phyloP scores from a whole-genome alignment of 2,888 invertebrate genomes.

The Eupsilia transversa region DNA sequence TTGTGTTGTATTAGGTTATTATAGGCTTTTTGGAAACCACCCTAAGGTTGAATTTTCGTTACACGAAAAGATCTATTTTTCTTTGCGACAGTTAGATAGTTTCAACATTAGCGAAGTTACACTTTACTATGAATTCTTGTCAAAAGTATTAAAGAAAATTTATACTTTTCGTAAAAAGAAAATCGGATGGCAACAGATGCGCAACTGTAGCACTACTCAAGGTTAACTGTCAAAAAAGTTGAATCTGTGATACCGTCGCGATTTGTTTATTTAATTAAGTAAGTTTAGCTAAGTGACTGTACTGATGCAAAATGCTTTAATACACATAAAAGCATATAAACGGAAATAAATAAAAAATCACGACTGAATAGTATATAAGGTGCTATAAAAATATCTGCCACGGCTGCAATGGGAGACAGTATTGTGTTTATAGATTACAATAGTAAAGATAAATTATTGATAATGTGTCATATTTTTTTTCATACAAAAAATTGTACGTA shows the following conservation, averaged over 20 bases:
- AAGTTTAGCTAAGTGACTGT: conserved; percentile 12
- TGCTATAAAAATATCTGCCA: too few relatives aligned
- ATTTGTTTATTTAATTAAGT: conserved; percentile 5
- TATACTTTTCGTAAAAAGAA: neutral
- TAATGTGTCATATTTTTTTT: too few relatives aligned
- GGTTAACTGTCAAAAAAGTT: conserved; percentile 21
- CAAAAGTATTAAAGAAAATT: too few relatives aligned
- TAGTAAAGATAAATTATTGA: too few relatives aligned
- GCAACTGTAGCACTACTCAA: conserved; percentile 24
- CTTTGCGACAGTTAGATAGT: neutral
- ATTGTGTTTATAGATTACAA: too few relatives aligned
- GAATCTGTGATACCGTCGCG: conserved; percentile 41
- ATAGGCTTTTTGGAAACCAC: too few relatives aligned
- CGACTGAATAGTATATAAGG: neutral
- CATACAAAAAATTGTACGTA: too few relatives aligned
- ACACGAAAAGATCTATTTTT: neutral
- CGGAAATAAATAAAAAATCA: neutral
- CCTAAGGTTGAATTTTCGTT: neutral
- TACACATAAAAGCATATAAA: neutral
- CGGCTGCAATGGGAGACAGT: too few relatives aligned
- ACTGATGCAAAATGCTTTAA: neutral
- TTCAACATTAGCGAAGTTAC: neutral
- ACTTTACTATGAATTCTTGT: neutral
- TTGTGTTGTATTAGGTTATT: too few relatives aligned
- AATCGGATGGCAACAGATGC: neutral